Conservation (phyloP, 2,113 vertebrate species). For the Beaufortia kweichowensis region DNA sequence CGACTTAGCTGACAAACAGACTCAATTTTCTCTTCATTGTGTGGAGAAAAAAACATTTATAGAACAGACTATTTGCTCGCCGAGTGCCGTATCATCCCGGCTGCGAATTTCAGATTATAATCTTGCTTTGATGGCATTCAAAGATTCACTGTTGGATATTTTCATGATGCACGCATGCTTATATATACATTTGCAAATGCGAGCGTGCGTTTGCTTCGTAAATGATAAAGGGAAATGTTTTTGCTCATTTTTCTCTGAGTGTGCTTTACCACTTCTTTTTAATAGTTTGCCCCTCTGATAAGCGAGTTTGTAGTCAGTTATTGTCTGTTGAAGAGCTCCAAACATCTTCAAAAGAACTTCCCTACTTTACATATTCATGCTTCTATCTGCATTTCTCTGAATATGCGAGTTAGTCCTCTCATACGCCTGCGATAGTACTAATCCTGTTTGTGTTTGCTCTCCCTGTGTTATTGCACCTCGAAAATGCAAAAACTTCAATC, state of each 20-base stretch:
- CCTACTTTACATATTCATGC: conserved; percentile 72
- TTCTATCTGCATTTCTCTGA: conserved; percentile 65
- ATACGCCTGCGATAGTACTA: conserved; percentile 67
- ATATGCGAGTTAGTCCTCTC: conserved; percentile 54
- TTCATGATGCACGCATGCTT: background rate
- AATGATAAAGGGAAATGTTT: background rate
- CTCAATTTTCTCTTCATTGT: conserved; percentile 65
- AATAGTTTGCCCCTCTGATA: conserved; percentile 13
- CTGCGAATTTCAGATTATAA: conserved; percentile 47
- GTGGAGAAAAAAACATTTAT: conserved; percentile 47
- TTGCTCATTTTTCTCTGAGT: background rate
- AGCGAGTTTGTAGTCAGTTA: background rate
- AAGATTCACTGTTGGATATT: background rate
- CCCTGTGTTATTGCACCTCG: conserved; percentile 59
- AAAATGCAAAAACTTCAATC: conserved; percentile 63
- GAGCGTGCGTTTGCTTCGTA: background rate
- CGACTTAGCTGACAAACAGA: conserved; percentile 51
- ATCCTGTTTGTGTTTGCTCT: conserved; percentile 73
- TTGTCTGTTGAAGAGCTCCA: conserved; percentile 34
- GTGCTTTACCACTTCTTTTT: background rate
- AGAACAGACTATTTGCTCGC: conserved; percentile 33
- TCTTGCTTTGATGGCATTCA: background rate
- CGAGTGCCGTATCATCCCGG: conserved; percentile 22
- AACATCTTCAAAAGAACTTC: conserved; percentile 54
- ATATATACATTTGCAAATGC: background rate